Percentiles rank a stretch among this genome's conserved stretches.
These are phyloP conservation scores for Tribolium castaneum DNA, from an alignment of 1,140 invertebrate genomes.

Conservation along the genomic window DNA sequence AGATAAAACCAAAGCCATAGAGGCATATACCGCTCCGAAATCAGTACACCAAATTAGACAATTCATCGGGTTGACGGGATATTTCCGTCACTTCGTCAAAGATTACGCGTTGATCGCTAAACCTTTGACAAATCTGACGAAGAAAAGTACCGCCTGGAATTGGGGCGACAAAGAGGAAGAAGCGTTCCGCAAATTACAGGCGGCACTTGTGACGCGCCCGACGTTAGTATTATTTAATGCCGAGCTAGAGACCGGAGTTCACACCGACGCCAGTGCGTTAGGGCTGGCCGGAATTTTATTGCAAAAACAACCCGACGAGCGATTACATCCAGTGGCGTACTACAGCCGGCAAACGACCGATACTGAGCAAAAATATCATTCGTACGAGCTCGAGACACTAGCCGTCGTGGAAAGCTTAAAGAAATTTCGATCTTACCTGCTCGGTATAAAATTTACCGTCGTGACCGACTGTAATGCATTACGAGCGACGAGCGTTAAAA, in stretches of 20 bases:
- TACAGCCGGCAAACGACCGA: conserved; percentile 54
- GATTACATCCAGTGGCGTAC: conserved; percentile 45
- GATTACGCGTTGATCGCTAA: conserved; percentile 54
- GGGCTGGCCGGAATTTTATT: conserved; percentile 58
- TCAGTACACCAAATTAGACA: conserved; percentile 58
- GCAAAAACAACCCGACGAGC: conserved; percentile 51
- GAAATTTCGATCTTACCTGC: conserved; percentile 50
- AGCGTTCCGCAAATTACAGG: conserved; percentile 38
- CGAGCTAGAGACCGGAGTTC: conserved; percentile 50
- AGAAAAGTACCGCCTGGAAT: conserved; percentile 50
- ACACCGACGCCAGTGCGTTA: conserved; percentile 57
- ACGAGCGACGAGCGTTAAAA: conserved; percentile 47
- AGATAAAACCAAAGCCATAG: conserved; percentile 57
- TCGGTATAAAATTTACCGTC: conserved; percentile 47
- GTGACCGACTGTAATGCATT: conserved; percentile 56
- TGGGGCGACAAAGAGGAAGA: conserved; percentile 48
- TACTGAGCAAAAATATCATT: conserved; percentile 54
- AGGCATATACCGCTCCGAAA: conserved; percentile 52
- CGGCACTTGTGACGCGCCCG: neutral
- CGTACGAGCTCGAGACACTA: conserved; percentile 60
- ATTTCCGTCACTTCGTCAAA: conserved; percentile 61
- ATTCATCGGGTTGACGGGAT: conserved; percentile 60
- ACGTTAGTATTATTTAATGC: neutral
- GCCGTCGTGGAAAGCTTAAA: conserved; percentile 47
- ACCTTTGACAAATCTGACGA: conserved; percentile 55